Evolutionary conservation across 2,797 vertebrate species (phyloP), one percentile per base, ranked within the genome.

Genomic region (Tinamus major): DNA sequence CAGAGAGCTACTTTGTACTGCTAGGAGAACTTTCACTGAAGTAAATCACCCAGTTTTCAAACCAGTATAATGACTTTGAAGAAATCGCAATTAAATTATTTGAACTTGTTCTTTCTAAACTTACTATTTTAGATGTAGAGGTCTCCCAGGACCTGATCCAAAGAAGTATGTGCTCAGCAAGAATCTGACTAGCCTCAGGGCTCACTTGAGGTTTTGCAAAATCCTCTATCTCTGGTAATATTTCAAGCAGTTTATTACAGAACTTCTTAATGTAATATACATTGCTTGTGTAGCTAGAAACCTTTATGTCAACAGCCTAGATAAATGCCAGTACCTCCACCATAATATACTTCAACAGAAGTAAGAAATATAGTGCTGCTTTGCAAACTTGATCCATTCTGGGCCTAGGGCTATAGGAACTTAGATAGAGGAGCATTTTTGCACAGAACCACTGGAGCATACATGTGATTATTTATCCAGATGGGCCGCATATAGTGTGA

Each of bases 401-500:
- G 89, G 81, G 77, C 72, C 49, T 84, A 44, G 16, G 64, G 55
- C 79, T 67, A 77, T 41, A 82, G 75, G 84, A 86, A 86, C 67
- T 93, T 82, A 86, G 64, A 49, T 24, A 31, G 5, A 48, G 68
- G 44, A 64, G 68, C 23, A 7, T 95, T 96, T 82, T 70, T 85
- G 90, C 64, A 44, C 82, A 74, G 65, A 94, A 78, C 12, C 93
- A 49, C 39, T 77, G 10, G 77, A 89, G 89, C 68, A 65, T 23
- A 29, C 35, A 8, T 13, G 9, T n/a, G 46, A 71, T 90, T 78
- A 89, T 96, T 95, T 84, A 95, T 95, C 90, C 90, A 77, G 48
- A 46, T 68, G 76, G 62, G 49, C 68, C 21, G 0, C 14, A 59
- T n/a, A 35, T 46, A 31, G 68, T 35, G 56, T 56, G 67, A 48